These are phyloP conservation scores for Hydra vulgaris DNA, from an alignment of 30 jellyfish, hydroid and myxozoan genomes.

Conservation along the genomic window DNA sequence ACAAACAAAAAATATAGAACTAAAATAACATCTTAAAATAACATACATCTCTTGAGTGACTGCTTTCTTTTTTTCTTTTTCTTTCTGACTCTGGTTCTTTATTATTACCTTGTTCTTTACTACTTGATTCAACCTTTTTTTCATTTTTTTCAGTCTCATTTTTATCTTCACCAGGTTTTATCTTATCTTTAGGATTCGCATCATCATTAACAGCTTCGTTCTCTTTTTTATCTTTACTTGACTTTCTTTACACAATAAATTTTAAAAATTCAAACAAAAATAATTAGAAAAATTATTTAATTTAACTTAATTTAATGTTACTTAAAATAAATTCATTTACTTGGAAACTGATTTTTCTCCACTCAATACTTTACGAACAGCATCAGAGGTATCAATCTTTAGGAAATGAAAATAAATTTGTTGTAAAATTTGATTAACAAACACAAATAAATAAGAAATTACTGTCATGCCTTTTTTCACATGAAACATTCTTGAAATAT, in stretches of 20 bases:
- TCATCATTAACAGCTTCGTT: neutral
- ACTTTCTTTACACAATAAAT: neutral
- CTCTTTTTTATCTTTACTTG: conserved; percentile 24
- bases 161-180: neutral
- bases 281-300: neutral
- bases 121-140: neutral
- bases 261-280: neutral
- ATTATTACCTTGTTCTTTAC: conserved; percentile 32
- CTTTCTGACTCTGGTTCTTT: conserved; percentile 25
- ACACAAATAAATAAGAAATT: too few species aligned
- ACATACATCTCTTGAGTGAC: conserved; percentile 6
- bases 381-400: conserved; percentile 70
- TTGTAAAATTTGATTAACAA: neutral
- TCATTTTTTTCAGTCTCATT: conserved; percentile 8
- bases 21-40: too few species aligned
- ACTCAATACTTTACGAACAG: conserved; percentile 50
- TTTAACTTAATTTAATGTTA: too few species aligned
- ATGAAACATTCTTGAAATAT: too few species aligned
- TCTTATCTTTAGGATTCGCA: conserved; percentile 8
- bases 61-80: conserved; percentile 30
- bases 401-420: neutral
- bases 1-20: neutral
- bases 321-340: conserved; percentile 1
- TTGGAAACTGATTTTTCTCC: conserved; percentile 67
- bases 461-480: too few species aligned